Evolutionary conservation across 2,797 vertebrate genomes (phyloP), one percentile per base, ranked within the genome.

Genomic region (Pagetopsis macropterus): DNA sequence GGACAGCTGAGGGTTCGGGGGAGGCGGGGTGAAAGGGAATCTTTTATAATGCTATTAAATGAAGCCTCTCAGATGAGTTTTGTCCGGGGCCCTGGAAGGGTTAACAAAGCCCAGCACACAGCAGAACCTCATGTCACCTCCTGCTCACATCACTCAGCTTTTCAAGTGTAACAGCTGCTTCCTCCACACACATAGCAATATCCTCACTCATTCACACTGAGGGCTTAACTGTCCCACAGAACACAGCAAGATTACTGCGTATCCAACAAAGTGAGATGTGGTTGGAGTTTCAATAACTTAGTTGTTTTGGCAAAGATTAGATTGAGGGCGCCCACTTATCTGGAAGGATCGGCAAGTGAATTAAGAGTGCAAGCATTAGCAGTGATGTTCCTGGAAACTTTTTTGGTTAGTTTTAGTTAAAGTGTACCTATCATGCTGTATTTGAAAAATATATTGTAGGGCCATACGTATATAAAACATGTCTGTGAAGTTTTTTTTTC

Each of bases 71-170:
- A 79, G 81, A 87, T 89, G 83, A 57, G 75, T 84, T 89, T 59
- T 27, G 83, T 86, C 73, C 66, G 23, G 16, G 68, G 57, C 56
- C 59, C 52, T 76, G 83, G 83, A 88, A 86, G 86, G 88, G 86
- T 90, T 90, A 90, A 93, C 87, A 92, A 90, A 89, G 89, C 84
- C 81, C 68, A 21, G 88, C 87, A 86, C 83, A 90, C 85, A 91
- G 87, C 74, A 76, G 60, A 88, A 90, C 76, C 83, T 88, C 74
- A 58, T 89, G 91, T 92, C 89, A 86, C 90, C 91, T 90, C 82
- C 91, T 90, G 90, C 89, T 93, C 92, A 92, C 88, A 90, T 93
- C 92, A 92, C 87, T 93, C 92, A 92, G 88, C 87, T 89, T 88
- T 90, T 90, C 87, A 88, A 89, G 88, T 88, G 79, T 76, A 91